Evolutionary conservation across 2,113 vertebrate genomes (phyloP), one percentile per base, ranked within the genome.

Genomic region (Ictidomys tridecemlineatus): DNA sequence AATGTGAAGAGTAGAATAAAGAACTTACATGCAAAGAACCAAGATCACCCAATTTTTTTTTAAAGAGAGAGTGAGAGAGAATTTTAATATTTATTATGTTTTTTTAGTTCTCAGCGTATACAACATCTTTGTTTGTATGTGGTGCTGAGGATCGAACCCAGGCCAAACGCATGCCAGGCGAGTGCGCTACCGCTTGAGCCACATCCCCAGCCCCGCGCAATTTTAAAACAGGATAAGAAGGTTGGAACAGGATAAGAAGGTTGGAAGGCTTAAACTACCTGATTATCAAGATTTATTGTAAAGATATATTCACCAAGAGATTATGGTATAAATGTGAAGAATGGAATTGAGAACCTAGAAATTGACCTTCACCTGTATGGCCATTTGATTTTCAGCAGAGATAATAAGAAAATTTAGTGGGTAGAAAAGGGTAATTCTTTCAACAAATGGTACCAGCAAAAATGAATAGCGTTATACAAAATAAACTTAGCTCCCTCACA

Each of bases 221-320:
- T 70, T 88, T 14, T 70, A 22, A 95, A 95, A 85, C 45, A 45
- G 45, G 8, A 45, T 45, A 45, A 45, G 45, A 39, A 85, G 45
- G 45, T 0, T 79, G 8, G 72, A 45, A 45, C 73, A 89, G 37
- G 78, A 18, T 87, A 78, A 39, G 10, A 39, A 85, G 45, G 37
- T 0, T 79, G 8, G 72, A 96, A 69, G n/a, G 56, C 30, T 84
- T 85, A 63, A 0, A 83, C 1, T 37, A 89, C 22, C 53, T 85
- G 16, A 39, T 37, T 73, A 58, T 20, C 26, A 65, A 84, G 13
- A 37, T 89, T 74, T 94, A 87, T 65, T 73, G 79, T 69, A 92
- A 91, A 89, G 58, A 17, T 82, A 82, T 9, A 83, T 17, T 85
- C 78, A 92, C 73, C 39, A 90, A 93, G n/a, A 91, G n/a, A 82